Evolutionary conservation across 2,797 vertebrate species (phyloP), one percentile per base, ranked within the genome.

Genomic region (Hybognathus amarus): DNA sequence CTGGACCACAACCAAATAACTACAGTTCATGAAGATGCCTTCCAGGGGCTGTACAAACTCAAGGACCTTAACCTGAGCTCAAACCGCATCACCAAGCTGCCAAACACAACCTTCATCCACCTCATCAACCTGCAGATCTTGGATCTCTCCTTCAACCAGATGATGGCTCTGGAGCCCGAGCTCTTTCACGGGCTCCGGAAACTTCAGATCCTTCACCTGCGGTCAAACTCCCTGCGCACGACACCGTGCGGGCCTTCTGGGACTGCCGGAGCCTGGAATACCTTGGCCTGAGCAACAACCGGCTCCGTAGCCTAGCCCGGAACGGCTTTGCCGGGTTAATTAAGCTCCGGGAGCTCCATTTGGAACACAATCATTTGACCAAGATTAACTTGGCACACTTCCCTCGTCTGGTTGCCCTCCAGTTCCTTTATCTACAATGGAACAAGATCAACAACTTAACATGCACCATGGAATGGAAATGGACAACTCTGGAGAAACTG

Each of bases 361-460:
- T 99, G 93, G 97, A 99, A 95, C 97, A 98, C 94, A 99, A 99
- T 95, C 98, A 99, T 94, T 95, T 99, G 94, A 97, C 97, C 90
- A 98, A 98, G 96, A 98, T 99, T 94, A 99, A 99, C 95, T 96
- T 99, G 96, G 98, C 98, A 91, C 97, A 99, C 94, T 99, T 99
- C 93, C 97, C 98, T 80, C 97, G 98, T 88, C 96, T 99, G 89
- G 97, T 98, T 88, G 96, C 95, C 90, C 97, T 99, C 90, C 97
- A 98, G 92, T 97, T 95, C 7, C 97, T 99, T 88, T 97, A 97
- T 95, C 95, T 99, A 89, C 98, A 99, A 90, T 97, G 97, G 97
- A 99, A 99, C 96, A 99, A 99, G 96, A 99, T 99, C 87, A 98
- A 94, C 95, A 98, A 98, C 91, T 92, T 99, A 90, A 97, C 97